Percentiles rank a stretch among this genome's conserved stretches.
Evolutionary conservation across 1,140 invertebrate species (phyloP).

Genomic region (Meloidogyne chitwoodi): DNA sequence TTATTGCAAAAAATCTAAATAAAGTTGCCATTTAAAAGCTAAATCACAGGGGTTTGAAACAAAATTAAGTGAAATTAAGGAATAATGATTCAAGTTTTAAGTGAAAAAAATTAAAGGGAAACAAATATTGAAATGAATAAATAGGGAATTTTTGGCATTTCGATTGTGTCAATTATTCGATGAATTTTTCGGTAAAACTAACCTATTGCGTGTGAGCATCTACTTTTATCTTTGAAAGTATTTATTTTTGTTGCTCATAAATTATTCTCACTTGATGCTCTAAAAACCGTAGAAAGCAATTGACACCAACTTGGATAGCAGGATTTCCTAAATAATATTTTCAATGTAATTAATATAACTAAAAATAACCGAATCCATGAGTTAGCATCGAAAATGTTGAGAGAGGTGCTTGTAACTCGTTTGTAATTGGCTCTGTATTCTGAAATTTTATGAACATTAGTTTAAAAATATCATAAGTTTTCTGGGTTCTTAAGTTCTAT

Average conservation of each 20-base stretch:
- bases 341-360: not conserved
- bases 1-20: not conserved
- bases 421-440: constrained; percentile 40
- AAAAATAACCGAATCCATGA: constrained; percentile 40
- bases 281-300: constrained; percentile 2
- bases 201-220: too few relatives aligned
- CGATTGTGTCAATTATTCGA: too few relatives aligned
- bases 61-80: not conserved
- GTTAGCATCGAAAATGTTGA: constrained; percentile 52
- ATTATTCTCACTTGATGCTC: constrained; percentile 1
- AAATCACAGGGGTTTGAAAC: not conserved
- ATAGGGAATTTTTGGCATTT: not conserved
- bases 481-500: too few relatives aligned
- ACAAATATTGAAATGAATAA: not conserved
- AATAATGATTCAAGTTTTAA: not conserved
- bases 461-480: not conserved
- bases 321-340: constrained; percentile 1
- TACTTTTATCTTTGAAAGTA: too few relatives aligned
- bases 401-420: constrained; percentile 37
- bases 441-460: constrained; percentile 17
- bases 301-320: constrained; percentile 12
- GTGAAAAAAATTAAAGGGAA: too few relatives aligned
- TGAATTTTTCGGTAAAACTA: too few relatives aligned
- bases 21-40: not conserved
- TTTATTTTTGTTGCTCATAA: not conserved